Percentiles rank a stretch among this genome's conserved stretches.
Conservation (phyloP, 2,113 vertebrate genomes). For the Onychostoma macrolepis region DNA sequence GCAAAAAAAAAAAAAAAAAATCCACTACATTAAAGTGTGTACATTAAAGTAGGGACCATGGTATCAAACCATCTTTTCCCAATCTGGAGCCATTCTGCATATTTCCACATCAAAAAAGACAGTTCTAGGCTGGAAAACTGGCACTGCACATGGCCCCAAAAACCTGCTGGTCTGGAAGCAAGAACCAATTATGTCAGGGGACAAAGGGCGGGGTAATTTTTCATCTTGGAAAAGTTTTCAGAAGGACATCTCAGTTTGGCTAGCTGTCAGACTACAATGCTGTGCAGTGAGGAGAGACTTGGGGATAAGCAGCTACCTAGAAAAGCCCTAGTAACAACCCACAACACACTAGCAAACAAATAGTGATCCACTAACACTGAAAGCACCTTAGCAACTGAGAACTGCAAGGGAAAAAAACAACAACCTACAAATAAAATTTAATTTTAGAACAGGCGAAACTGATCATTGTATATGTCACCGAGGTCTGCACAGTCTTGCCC, state of each 20-base stretch:
- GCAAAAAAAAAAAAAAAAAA: not conserved
- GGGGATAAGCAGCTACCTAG: not conserved
- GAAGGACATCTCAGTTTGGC: not conserved
- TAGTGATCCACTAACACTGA: no score
- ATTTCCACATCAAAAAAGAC: not conserved
- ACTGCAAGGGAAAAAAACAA: not conserved
- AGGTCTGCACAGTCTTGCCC: slow-evolving; percentile 12
- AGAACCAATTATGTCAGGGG: not conserved
- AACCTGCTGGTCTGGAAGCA: not conserved
- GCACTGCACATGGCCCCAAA: not conserved
- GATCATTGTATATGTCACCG: not conserved
- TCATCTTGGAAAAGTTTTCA: slow-evolving; percentile 14
- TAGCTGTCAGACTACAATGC: not conserved
- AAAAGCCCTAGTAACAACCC: not conserved
- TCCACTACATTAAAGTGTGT: not conserved
- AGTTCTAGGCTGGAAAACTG: not conserved
- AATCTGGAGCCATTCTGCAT: not conserved
- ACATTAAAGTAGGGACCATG: not conserved
- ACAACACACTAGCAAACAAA: not conserved
- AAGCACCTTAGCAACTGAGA: not conserved
- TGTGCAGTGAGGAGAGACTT: not conserved
- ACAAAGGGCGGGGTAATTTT: not conserved
- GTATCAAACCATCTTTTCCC: not conserved
- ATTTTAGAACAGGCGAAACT: not conserved
- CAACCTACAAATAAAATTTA: not conserved